Evolutionary conservation across 2,888 invertebrate genomes (phyloP).

Genomic region (Ophion obscuratus): DNA sequence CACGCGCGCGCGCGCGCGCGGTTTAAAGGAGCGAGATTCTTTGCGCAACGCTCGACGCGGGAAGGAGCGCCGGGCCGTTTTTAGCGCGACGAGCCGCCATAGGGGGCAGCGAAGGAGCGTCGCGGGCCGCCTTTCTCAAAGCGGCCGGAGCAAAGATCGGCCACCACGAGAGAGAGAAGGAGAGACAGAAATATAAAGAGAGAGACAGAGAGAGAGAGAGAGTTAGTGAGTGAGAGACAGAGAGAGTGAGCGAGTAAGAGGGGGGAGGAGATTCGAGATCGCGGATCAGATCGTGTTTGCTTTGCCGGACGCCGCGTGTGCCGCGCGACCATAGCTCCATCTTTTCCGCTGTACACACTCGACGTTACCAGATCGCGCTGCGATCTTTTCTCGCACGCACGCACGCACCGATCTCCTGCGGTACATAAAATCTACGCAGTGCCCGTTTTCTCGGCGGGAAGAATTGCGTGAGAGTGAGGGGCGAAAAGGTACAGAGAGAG

Average conservation of each 20-base stretch:
- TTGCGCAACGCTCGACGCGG: conserved; percentile 27
- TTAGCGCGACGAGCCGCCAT: conserved; percentile 50
- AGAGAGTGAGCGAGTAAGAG: too few relatives aligned
- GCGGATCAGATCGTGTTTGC: conserved; percentile 75
- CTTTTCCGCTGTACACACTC: conserved; percentile 52
- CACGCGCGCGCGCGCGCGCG: not conserved
- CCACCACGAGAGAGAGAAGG: conserved; percentile 1
- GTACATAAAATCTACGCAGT: conserved; percentile 31
- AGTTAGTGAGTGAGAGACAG: too few relatives aligned
- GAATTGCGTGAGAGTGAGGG: not conserved
- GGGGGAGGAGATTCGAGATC: conserved; percentile 65
- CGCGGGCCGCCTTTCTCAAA: conserved; percentile 44
- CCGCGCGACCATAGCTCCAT: conserved; percentile 43
- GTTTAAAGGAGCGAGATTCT: conserved; percentile 2
- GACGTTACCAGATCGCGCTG: conserved; percentile 68
- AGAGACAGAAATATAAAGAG: not conserved
- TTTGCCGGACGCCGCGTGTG: conserved; percentile 74
- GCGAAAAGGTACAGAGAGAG: not conserved
- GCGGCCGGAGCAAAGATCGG: conserved; percentile 53
- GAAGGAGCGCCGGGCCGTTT: conserved; percentile 22
- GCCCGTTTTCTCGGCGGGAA: not conserved
- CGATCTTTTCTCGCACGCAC: conserved; percentile 64
- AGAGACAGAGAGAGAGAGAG: not conserved
- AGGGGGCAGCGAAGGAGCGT: conserved; percentile 34
- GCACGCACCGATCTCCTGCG: conserved; percentile 48